Evolutionary conservation across 2,888 invertebrate genomes (phyloP).

Genomic region (Marronus borbonicus): DNA sequence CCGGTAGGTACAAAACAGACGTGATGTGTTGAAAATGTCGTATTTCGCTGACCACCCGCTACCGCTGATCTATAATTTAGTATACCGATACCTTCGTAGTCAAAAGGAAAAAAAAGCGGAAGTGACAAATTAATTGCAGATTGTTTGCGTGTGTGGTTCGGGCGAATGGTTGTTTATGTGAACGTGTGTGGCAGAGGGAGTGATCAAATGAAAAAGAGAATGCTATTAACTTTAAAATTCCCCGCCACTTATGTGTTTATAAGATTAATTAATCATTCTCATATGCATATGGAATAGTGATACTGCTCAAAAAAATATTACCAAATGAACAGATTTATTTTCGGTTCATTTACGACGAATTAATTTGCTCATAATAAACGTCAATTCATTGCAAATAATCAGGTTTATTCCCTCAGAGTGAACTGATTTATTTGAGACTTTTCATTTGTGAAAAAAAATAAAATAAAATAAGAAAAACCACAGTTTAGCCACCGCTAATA

Average conservation of each 20-base stretch:
- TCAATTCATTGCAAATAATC: too few relatives aligned
- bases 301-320: too few relatives aligned
- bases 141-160: conserved; percentile 39
- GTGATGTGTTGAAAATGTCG: conserved; percentile 34
- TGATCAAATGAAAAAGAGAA: background rate
- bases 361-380: too few relatives aligned
- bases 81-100: conserved; percentile 19
- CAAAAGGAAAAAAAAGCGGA: conserved; percentile 23
- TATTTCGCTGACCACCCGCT: conserved; percentile 26
- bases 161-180: background rate
- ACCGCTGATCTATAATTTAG: conserved; percentile 33
- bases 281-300: too few relatives aligned
- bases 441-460: too few relatives aligned
- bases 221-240: background rate
- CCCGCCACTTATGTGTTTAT: background rate
- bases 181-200: conserved; percentile 28
- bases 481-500: too few relatives aligned
- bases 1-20: conserved; percentile 14
- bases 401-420: too few relatives aligned
- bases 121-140: conserved; percentile 46
- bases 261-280: conserved; percentile 3
- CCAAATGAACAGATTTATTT: too few relatives aligned
- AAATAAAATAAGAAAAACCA: too few relatives aligned
- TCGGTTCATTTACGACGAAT: too few relatives aligned
- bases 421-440: too few relatives aligned